Percentiles rank a stretch among this genome's conserved stretches.
phyloP scores from a whole-genome alignment of 1,140 invertebrate genomes.

The Acromyrmex heyeri region DNA sequence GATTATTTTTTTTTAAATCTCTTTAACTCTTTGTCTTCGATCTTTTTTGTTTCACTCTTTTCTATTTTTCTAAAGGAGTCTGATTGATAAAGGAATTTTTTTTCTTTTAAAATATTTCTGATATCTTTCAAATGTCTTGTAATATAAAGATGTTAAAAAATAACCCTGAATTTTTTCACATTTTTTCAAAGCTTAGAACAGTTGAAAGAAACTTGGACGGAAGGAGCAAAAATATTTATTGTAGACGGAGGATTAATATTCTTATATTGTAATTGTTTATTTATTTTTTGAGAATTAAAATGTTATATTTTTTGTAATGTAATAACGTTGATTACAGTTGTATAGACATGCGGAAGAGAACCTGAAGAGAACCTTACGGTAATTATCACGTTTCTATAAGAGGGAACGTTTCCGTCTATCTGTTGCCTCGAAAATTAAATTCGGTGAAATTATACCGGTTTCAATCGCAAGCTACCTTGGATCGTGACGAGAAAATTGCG shows the following conservation, averaged over 20 bases:
- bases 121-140: no score
- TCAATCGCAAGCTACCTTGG: slow-evolving; percentile 12
- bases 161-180: no score
- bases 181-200: no score
- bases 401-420: not conserved
- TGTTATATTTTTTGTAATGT: not conserved
- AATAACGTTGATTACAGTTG: not conserved
- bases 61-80: no score
- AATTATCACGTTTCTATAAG: slow-evolving; percentile 7
- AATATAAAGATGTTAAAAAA: no score
- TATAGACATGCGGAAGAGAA: not conserved
- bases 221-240: no score
- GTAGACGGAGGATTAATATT: no score
- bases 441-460: not conserved
- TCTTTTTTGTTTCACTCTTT: no score
- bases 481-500: slow-evolving; percentile 5
- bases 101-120: no score
- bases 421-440: slow-evolving; percentile 13
- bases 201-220: no score
- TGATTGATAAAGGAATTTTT: no score
- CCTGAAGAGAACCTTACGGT: not conserved
- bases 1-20: not conserved
- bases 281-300: not conserved
- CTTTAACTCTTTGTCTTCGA: no score
- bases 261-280: not conserved